Evolutionary conservation across 2,797 vertebrate species (phyloP), one percentile per base, ranked within the genome.

Genomic region (Garrulus glandarius): DNA sequence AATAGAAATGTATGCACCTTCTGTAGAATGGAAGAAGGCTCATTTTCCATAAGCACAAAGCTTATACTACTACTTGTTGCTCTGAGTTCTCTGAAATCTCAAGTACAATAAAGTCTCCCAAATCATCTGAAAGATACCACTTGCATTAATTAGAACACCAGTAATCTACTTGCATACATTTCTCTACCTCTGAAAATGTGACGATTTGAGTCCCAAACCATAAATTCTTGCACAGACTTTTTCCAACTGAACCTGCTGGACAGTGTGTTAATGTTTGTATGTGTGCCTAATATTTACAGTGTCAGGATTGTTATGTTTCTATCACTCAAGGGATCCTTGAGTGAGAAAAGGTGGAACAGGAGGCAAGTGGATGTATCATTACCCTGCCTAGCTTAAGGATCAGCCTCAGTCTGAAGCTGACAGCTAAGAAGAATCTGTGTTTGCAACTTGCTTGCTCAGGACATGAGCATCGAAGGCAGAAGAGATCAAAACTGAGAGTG

Each of bases 381-480:
- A 44, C 30, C 39, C 49, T 65, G 21, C 43, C 50, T 29, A 36
- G 55, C 60, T 74, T 74, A 18, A 78, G 57, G 55, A 68, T 74
- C 41, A 78, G 21, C n/a, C 26, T 94, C 11, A 21, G 9, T 23
- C 50, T 72, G 47, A 69, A 90, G 59, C 44, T 67, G 65, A 34
- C 46, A 55, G 68, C 27, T 63, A 22, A 64, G 14, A 20, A 50
- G 14, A n/a, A 20, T 44, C n/a, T 59, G 30, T n/a, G 10, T 71
- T 46, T 32, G 17, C 13, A 7, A 26, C 22, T 53, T 80, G 29
- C 41, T 84, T 60, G 18, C 34, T 87, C 1, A 2, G 27, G 30
- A 29, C 0, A 1, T 59, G 43, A 65, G 12, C 65, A 30, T 34
- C 0, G 0, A 34, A 32, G 26, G 26, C 23, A 59, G 46, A 86